These are phyloP conservation scores for Caenorhabditis wallacei DNA, from an alignment of 2,888 invertebrate species.

Conservation along the genomic window DNA sequence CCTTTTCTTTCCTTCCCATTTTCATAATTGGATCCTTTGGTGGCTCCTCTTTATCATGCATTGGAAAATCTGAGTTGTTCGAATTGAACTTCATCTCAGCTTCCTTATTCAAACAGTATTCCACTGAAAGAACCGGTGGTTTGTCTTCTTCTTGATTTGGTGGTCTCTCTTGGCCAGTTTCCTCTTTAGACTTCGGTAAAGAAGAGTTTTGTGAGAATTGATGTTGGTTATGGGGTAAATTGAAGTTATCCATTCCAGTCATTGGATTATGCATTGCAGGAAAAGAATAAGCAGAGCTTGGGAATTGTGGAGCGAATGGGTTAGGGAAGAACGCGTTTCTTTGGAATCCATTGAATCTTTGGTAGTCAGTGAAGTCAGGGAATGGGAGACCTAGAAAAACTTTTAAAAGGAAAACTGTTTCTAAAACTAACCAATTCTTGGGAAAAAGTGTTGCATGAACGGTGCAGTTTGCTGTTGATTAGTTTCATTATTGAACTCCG, in stretches of 20 bases:
- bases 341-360: slow-evolving; percentile 56
- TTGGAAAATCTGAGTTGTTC: not conserved
- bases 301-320: slow-evolving; percentile 42
- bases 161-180: not conserved
- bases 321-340: slow-evolving; percentile 25
- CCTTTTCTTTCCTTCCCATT: not conserved
- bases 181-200: not conserved
- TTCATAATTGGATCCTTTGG: not conserved
- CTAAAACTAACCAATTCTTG: slow-evolving; percentile 53
- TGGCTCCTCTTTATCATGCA: slow-evolving; percentile 22
- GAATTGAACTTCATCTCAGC: slow-evolving; percentile 17
- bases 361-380: slow-evolving; percentile 57
- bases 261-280: slow-evolving; percentile 37
- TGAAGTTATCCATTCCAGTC: slow-evolving; percentile 42
- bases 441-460: slow-evolving; percentile 51
- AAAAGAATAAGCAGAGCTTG: slow-evolving; percentile 29
- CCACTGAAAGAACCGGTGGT: slow-evolving; percentile 52
- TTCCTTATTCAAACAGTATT: slow-evolving; percentile 33
- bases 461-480: slow-evolving; percentile 24
- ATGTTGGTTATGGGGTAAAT: slow-evolving; percentile 25
- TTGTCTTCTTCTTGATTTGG: slow-evolving; percentile 21
- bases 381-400: slow-evolving; percentile 47
- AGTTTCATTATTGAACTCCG: slow-evolving; percentile 32
- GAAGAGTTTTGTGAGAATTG: not conserved
- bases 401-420: too few species aligned